Conservation (phyloP, 2,113 vertebrate species). For the Cyphomyrus discorhynchus region DNA sequence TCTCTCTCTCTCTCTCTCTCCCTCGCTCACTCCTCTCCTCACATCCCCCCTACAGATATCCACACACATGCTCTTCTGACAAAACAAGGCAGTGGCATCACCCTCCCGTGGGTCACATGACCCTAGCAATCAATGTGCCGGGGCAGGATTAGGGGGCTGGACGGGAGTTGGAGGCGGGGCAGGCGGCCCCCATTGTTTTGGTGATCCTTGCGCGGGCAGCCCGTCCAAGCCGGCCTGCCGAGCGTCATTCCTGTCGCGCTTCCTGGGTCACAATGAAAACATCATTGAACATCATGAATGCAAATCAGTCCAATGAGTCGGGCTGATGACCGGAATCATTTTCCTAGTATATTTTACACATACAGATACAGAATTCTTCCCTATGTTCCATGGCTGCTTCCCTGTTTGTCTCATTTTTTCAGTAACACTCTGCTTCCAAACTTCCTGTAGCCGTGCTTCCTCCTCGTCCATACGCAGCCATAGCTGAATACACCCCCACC, state of each 20-base stretch:
- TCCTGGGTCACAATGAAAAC: neutral
- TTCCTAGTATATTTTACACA: neutral
- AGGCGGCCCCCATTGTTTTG: conserved; percentile 33
- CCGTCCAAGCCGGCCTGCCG: neutral
- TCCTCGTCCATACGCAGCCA: neutral
- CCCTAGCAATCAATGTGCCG: conserved; percentile 35
- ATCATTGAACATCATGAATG: neutral
- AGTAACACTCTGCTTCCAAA: neutral
- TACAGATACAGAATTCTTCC: neutral
- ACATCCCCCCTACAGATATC: conserved; percentile 15
- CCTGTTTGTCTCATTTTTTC: neutral
- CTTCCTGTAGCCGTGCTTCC: neutral
- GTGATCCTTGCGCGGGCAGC: neutral
- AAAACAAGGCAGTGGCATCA: conserved; percentile 54
- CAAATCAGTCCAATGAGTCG: neutral
- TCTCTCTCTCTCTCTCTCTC: conserved; percentile 33
- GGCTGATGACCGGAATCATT: neutral
- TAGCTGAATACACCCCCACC: neutral
- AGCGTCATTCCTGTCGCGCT: neutral
- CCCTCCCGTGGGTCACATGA: conserved; percentile 56
- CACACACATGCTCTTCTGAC: conserved; percentile 47
- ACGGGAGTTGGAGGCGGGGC: conserved; percentile 19
- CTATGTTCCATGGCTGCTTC: neutral
- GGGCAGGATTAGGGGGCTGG: conserved; percentile 4
- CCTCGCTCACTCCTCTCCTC: neutral